phyloP scores from a whole-genome alignment of 2,888 invertebrate species.

The Leptinotarsa peninsularis region DNA sequence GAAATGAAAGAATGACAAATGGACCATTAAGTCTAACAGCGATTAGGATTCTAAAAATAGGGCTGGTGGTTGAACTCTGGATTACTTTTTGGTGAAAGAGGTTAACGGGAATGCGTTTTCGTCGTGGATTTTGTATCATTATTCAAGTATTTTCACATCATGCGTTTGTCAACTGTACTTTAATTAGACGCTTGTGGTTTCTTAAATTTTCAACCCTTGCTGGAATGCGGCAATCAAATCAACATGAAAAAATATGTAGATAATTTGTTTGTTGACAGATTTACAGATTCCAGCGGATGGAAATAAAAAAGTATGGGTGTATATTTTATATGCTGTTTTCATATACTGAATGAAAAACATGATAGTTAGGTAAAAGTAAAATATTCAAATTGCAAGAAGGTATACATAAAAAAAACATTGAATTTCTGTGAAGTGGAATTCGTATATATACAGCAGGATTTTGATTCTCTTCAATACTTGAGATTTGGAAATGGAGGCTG shows the following conservation, averaged over 20 bases:
- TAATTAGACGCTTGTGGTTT: neutral
- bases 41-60: slow-evolving; percentile 35
- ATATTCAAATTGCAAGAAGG: too few species aligned
- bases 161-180: slow-evolving; percentile 10
- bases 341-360: too few species aligned
- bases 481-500: too few species aligned
- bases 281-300: too few species aligned
- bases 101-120: slow-evolving; percentile 25
- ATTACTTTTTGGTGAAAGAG: slow-evolving; percentile 24
- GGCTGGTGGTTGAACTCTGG: slow-evolving; percentile 17
- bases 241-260: neutral
- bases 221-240: neutral
- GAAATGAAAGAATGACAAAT: slow-evolving; percentile 43
- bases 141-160: slow-evolving; percentile 25
- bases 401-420: too few species aligned
- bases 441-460: too few species aligned
- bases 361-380: too few species aligned
- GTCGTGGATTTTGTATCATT: slow-evolving; percentile 11
- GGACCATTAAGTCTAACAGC: slow-evolving; percentile 37
- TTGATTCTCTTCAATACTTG: too few species aligned
- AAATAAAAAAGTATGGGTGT: too few species aligned
- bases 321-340: too few species aligned
- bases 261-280: neutral
- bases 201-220: neutral
- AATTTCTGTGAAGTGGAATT: too few species aligned